A percentile compares a stretch with the other conserved stretches of the same genome.
Evolutionary conservation across 2,888 invertebrate genomes (phyloP).

Genomic region (Drosophila borborema): DNA sequence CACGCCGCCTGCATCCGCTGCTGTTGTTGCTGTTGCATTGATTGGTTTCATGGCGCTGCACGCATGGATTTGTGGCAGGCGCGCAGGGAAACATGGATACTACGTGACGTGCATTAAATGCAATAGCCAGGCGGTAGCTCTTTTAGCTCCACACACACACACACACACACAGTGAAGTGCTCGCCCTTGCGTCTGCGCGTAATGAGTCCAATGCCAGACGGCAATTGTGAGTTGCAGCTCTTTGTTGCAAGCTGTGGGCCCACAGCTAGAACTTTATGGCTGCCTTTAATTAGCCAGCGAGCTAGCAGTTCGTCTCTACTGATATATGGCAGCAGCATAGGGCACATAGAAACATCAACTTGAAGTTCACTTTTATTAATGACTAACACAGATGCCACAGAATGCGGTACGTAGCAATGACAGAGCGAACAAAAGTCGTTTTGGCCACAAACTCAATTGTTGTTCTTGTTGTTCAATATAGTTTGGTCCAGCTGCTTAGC

Average conservation of each 20-base stretch:
- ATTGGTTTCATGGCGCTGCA: constrained; percentile 56
- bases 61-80: constrained; percentile 37
- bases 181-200: constrained; percentile 45
- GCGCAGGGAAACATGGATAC: constrained; percentile 40
- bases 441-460: constrained; percentile 26
- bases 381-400: constrained; percentile 20
- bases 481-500: constrained; percentile 51
- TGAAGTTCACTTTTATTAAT: constrained; percentile 17
- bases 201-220: constrained; percentile 70
- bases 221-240: constrained; percentile 32
- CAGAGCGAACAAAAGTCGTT: background rate
- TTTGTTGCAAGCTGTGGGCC: constrained; percentile 37
- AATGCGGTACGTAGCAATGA: constrained; percentile 2
- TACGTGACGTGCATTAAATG: constrained; percentile 75
- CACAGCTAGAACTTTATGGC: constrained; percentile 17
- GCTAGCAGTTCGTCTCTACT: background rate
- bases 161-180: constrained; percentile 13
- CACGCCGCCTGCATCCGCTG: constrained; percentile 14
- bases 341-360: background rate
- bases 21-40: constrained; percentile 47
- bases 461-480: background rate
- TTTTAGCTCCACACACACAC: constrained; percentile 2
- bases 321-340: background rate
- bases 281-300: constrained; percentile 37
- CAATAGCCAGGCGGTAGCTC: constrained; percentile 10